phyloP scores from a whole-genome alignment of 2,888 invertebrate species.

The Zaprionus lineosus region DNA sequence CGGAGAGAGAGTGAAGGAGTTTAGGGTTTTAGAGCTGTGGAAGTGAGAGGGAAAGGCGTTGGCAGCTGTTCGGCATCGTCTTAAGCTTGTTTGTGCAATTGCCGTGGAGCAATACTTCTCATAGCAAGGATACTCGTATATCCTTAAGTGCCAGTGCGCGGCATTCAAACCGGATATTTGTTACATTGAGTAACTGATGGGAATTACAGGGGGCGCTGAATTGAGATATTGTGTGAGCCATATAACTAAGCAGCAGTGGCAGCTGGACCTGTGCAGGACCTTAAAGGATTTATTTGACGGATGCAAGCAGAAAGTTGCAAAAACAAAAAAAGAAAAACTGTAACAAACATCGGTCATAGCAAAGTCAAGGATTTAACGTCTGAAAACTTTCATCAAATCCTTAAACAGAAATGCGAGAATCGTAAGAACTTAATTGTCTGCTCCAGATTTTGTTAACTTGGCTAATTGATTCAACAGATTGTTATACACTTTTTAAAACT shows the following conservation, averaged over 20 bases:
- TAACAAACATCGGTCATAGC: too few relatives aligned
- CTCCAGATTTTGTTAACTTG: too few relatives aligned
- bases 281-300: too few relatives aligned
- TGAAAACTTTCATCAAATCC: too few relatives aligned
- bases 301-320: too few relatives aligned
- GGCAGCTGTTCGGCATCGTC: constrained; percentile 26
- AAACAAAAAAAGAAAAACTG: too few relatives aligned
- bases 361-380: too few relatives aligned
- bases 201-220: constrained; percentile 4
- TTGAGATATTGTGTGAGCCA: constrained; percentile 11
- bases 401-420: too few relatives aligned
- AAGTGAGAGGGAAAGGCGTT: background rate
- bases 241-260: background rate
- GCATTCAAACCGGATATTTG: constrained; percentile 23
- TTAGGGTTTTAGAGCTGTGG: too few relatives aligned
- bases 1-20: background rate
- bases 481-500: too few relatives aligned
- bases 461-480: too few relatives aligned
- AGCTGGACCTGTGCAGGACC: background rate
- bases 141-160: constrained; percentile 8
- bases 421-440: too few relatives aligned
- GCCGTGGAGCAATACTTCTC: constrained; percentile 22
- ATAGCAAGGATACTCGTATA: constrained; percentile 5
- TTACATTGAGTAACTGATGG: constrained; percentile 14
- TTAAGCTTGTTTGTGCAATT: constrained; percentile 54